These are phyloP conservation scores for Campylomormyrus numenius DNA, from an alignment of 2,113 vertebrate genomes.

Conservation along the genomic window DNA sequence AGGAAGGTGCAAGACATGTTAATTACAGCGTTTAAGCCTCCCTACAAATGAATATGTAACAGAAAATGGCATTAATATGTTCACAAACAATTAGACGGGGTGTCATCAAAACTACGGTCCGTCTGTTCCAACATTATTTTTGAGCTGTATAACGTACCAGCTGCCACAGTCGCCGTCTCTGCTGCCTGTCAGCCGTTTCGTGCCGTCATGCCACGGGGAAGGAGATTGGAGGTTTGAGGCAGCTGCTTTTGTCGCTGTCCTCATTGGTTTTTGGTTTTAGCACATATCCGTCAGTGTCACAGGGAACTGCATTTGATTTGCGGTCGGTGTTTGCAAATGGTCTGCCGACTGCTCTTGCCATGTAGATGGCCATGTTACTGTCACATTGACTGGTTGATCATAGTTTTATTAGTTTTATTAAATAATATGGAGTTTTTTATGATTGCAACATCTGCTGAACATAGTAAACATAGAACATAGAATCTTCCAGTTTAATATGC, in stretches of 20 bases:
- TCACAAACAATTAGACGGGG: background rate
- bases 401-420: background rate
- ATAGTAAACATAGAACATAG: background rate
- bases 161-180: background rate
- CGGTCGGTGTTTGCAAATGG: background rate
- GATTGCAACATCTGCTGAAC: background rate
- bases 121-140: background rate
- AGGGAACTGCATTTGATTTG: background rate
- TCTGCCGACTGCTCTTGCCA: background rate
- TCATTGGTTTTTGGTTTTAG: background rate
- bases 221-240: background rate
- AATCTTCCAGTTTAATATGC: background rate
- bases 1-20: background rate
- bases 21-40: background rate
- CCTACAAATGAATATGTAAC: background rate
- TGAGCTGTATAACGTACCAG: background rate
- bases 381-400: background rate
- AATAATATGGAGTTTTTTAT: background rate
- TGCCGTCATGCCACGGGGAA: background rate
- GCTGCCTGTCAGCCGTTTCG: background rate
- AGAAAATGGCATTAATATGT: background rate
- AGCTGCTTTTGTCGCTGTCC: background rate
- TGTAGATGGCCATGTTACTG: background rate
- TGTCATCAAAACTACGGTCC: background rate
- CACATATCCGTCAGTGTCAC: background rate